Percentiles rank a stretch among this genome's conserved stretches.
These are phyloP conservation scores for Elachura formosa DNA, from an alignment of 2,113 vertebrate species.

Conservation along the genomic window DNA sequence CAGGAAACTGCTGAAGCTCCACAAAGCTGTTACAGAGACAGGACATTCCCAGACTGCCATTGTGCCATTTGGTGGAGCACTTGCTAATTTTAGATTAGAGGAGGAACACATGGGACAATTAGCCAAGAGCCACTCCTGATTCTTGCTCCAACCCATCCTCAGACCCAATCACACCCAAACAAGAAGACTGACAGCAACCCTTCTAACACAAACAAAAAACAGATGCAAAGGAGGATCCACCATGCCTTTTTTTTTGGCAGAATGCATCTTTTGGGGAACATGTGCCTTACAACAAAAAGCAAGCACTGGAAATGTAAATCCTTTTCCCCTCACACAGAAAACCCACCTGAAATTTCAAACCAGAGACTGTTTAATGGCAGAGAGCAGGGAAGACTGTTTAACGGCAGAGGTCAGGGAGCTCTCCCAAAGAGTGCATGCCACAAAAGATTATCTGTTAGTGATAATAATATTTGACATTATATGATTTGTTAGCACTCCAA, in stretches of 20 bases:
- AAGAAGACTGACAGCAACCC: not conserved
- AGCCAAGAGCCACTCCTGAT: conserved; percentile 44
- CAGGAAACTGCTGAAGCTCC: conserved; percentile 72
- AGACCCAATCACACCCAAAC: conserved; percentile 50
- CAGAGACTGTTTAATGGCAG: not conserved
- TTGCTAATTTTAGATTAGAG: conserved; percentile 74
- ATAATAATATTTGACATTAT: not conserved
- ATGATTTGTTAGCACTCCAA: not conserved
- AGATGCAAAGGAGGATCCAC: not conserved
- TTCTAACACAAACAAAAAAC: not conserved
- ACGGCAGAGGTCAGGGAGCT: not conserved
- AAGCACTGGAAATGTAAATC: not conserved
- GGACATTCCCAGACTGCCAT: conserved; percentile 78
- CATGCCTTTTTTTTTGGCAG: not conserved
- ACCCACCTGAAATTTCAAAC: not conserved
- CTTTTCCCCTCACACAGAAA: not conserved
- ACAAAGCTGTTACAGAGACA: conserved; percentile 70
- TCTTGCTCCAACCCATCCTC: conserved; percentile 26
- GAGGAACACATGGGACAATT: conserved; percentile 51
- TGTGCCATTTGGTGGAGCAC: conserved; percentile 58
- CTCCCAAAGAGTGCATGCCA: not conserved
- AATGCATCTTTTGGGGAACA: not conserved
- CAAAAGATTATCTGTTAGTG: not conserved
- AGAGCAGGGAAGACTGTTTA: not conserved
- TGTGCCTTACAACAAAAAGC: not conserved